These are phyloP conservation scores for Pachypsylla venusta DNA, from an alignment of 1,140 invertebrate genomes.

Conservation along the genomic window DNA sequence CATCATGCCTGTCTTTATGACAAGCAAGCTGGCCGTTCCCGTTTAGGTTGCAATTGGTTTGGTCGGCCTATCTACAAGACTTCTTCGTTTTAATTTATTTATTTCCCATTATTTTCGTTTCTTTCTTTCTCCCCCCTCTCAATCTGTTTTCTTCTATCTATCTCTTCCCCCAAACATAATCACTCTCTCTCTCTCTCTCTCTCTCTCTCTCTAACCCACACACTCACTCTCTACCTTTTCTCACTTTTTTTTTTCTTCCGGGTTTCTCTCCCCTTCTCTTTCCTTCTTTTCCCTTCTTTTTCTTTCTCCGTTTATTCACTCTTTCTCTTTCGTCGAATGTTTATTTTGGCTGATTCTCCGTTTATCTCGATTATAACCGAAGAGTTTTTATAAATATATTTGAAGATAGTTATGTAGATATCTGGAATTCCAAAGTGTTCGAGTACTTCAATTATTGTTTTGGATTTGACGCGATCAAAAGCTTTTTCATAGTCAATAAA, in stretches of 20 bases:
- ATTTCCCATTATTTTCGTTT: conserved; percentile 5
- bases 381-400: neutral
- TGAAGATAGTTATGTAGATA: neutral
- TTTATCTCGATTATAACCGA: neutral
- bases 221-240: neutral
- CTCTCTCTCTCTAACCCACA: neutral
- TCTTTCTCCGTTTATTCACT: conserved; percentile 15
- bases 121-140: conserved; percentile 6
- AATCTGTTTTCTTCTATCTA: conserved; percentile 6
- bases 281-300: neutral
- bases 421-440: neutral
- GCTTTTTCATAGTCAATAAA: conserved; percentile 14
- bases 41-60: too few species aligned
- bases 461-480: neutral
- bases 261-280: neutral
- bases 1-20: too few species aligned
- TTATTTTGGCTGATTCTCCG: neutral
- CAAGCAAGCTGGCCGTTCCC: too few species aligned
- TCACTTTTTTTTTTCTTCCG: neutral
- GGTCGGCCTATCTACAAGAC: too few species aligned
- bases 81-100: too few species aligned
- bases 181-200: neutral
- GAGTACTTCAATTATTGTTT: neutral
- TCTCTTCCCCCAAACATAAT: too few species aligned
- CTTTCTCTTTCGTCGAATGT: conserved; percentile 5